A percentile compares a stretch with the other conserved stretches of the same genome.
Conservation (phyloP, 2,888 invertebrate species). For the Drosophila pseudotalamancana region DNA sequence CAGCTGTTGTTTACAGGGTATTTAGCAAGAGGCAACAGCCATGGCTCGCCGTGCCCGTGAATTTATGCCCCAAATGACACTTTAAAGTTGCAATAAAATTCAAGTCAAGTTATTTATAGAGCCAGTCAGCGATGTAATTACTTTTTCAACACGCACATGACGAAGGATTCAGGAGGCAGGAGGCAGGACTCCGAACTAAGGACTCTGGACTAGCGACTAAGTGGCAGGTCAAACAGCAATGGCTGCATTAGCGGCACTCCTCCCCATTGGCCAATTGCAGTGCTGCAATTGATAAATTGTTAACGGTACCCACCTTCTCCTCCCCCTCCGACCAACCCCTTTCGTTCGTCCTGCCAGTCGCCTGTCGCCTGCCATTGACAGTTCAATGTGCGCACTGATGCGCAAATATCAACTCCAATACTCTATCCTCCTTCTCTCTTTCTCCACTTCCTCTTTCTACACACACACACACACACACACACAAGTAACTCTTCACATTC, state of each 20-base stretch:
- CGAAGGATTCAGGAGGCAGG: constrained; percentile 17
- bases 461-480: neutral
- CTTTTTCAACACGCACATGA: constrained; percentile 77
- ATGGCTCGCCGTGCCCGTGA: constrained; percentile 14
- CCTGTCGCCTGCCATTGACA: constrained; percentile 72
- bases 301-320: neutral
- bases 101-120: constrained; percentile 69
- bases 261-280: neutral
- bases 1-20: constrained; percentile 18
- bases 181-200: too few relatives aligned
- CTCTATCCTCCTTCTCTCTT: constrained; percentile 36
- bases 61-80: constrained; percentile 76
- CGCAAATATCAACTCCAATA: constrained; percentile 77
- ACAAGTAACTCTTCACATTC: constrained; percentile 7
- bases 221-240: constrained; percentile 60
- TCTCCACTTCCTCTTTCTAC: neutral
- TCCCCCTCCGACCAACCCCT: neutral
- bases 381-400: constrained; percentile 81
- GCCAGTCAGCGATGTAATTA: constrained; percentile 74
- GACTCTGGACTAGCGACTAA: neutral
- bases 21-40: neutral
- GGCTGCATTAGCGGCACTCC: constrained; percentile 64
- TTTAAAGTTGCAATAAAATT: constrained; percentile 78
- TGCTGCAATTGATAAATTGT: constrained; percentile 16
- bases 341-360: constrained; percentile 20